phyloP scores from a whole-genome alignment of 1,140 invertebrate species.

The Nephotettix cincticeps region DNA sequence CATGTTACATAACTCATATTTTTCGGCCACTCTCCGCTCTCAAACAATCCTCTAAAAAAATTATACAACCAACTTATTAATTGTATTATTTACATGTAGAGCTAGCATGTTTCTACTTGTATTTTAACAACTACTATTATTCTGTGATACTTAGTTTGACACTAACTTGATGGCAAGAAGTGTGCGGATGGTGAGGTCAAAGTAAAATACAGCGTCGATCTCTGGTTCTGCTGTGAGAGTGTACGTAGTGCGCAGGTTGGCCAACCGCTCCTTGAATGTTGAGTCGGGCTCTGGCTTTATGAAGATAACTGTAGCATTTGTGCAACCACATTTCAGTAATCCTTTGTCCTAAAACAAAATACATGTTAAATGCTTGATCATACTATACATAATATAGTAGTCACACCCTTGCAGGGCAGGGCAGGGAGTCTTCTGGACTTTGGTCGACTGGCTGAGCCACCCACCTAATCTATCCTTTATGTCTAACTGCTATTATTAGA shows the following conservation, averaged over 20 bases:
- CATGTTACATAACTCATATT: conserved; percentile 71
- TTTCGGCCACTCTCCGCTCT: conserved; percentile 65
- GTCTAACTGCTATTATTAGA: too few relatives aligned
- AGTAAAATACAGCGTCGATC: conserved; percentile 80
- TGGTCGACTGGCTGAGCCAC: too few relatives aligned
- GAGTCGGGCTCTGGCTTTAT: conserved; percentile 63
- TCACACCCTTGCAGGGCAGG: too few relatives aligned
- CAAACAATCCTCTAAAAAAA: conserved; percentile 48
- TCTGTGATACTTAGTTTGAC: too few relatives aligned
- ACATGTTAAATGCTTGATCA: too few relatives aligned
- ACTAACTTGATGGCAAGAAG: conserved; percentile 72
- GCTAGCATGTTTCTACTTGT: too few relatives aligned
- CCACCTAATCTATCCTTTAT: too few relatives aligned
- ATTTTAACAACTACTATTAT: too few relatives aligned
- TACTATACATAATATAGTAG: too few relatives aligned
- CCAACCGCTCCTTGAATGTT: conserved; percentile 58
- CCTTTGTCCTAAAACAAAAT: conserved; percentile 58
- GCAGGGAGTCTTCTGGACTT: too few relatives aligned
- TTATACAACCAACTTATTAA: too few relatives aligned
- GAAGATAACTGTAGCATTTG: conserved; percentile 67
- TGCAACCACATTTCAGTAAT: conserved; percentile 63
- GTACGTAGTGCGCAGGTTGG: conserved; percentile 65
- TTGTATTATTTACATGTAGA: too few relatives aligned
- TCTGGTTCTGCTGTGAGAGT: conserved; percentile 67
- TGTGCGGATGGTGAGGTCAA: conserved; percentile 72